Evolutionary conservation across 2,113 vertebrate species (phyloP).

Genomic region (Phrynosoma blainvillii): DNA sequence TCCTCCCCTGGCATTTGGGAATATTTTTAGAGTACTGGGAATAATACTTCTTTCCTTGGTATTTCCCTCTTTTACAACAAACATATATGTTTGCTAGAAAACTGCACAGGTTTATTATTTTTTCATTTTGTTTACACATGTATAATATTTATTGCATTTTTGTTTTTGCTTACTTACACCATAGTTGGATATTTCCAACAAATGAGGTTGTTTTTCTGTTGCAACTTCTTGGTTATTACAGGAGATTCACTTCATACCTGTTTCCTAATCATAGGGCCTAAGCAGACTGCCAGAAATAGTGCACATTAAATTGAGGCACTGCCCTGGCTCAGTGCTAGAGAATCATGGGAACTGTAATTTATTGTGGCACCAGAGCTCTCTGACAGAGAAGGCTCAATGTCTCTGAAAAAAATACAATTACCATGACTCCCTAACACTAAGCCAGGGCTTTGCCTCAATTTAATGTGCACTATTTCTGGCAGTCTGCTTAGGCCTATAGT

Average conservation of each 20-base stretch:
- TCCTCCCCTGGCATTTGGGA: background rate
- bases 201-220: background rate
- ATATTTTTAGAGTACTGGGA: background rate
- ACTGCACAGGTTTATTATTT: background rate
- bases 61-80: background rate
- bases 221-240: background rate
- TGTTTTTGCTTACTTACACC: background rate
- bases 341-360: too few relatives aligned
- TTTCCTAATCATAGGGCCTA: constrained; percentile 24
- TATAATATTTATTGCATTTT: background rate
- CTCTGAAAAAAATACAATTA: too few relatives aligned
- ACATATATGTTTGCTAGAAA: background rate
- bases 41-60: background rate
- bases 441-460: too few relatives aligned
- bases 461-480: too few relatives aligned
- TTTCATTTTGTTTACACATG: background rate
- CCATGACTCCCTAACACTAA: too few relatives aligned
- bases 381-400: too few relatives aligned
- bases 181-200: background rate
- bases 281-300: too few relatives aligned
- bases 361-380: too few relatives aligned
- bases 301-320: too few relatives aligned
- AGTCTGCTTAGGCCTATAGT: too few relatives aligned
- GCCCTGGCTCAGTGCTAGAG: too few relatives aligned
- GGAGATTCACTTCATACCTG: background rate